A percentile compares a stretch with the other conserved stretches of the same genome.
phyloP scores from a whole-genome alignment of 37 sponge, comb jelly and placozoan species.

The Spongilla lacustris region DNA sequence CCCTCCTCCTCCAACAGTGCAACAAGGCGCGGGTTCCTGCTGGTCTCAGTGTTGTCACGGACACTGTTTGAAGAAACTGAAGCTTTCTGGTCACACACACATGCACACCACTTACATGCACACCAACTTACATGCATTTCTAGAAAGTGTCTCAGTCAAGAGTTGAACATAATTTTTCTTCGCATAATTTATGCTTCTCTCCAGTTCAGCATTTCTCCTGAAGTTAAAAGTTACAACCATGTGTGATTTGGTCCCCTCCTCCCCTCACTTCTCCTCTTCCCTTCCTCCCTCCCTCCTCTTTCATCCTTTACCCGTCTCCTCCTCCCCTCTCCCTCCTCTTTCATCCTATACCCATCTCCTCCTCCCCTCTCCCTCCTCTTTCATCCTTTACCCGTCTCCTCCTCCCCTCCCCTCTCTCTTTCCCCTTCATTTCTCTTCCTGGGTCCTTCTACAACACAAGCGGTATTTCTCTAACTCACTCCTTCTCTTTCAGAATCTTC shows the following conservation, averaged over 20 bases:
- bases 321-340: no score
- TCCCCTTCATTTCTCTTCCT: no score
- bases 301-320: no score
- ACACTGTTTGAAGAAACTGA: not conserved
- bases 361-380: no score
- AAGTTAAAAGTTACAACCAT: not conserved
- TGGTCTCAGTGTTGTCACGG: not conserved
- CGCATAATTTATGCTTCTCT: not conserved
- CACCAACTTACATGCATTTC: not conserved
- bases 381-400: no score
- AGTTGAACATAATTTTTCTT: not conserved
- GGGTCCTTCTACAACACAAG: no score
- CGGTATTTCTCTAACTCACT: constrained; percentile 27
- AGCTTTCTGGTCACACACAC: no score
- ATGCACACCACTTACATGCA: not conserved
- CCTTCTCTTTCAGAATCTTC: constrained; percentile 30
- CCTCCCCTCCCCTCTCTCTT: no score
- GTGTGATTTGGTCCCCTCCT: not conserved
- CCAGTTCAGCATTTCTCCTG: not conserved
- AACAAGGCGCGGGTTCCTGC: not conserved
- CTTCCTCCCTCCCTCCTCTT: not conserved
- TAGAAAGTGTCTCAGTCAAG: not conserved
- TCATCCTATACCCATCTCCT: no score
- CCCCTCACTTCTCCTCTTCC: not conserved
- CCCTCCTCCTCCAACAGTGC: not conserved